Conservation (phyloP, 1,140 invertebrate species). For the Zaprionus lachaisei region DNA sequence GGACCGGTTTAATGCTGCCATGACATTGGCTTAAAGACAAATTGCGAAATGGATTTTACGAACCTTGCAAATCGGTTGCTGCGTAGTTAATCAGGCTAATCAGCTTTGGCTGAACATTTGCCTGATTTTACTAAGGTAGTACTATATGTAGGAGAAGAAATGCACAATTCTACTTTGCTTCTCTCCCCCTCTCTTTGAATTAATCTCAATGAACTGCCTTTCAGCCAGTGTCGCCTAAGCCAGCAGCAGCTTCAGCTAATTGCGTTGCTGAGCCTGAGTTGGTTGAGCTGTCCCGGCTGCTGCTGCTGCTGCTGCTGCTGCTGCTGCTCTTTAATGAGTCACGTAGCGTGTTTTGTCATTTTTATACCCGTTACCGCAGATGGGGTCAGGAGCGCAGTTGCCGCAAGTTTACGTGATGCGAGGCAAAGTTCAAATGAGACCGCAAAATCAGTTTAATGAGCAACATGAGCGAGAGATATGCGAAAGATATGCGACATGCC, state of each 20-base stretch:
- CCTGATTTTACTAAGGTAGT: neutral
- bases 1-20: conserved; percentile 1
- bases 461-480: conserved; percentile 15
- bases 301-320: neutral
- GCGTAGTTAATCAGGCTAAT: neutral
- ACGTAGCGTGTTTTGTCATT: conserved; percentile 77
- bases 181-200: neutral
- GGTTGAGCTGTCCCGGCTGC: neutral
- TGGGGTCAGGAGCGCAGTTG: conserved; percentile 55
- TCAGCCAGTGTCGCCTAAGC: conserved; percentile 1
- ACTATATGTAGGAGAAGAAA: neutral
- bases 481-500: conserved; percentile 32
- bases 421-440: conserved; percentile 59
- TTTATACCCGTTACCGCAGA: conserved; percentile 58
- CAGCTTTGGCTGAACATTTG: neutral
- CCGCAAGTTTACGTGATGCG: conserved; percentile 67
- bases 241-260: conserved; percentile 27
- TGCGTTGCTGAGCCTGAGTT: conserved; percentile 22
- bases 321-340: conserved; percentile 62
- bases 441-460: conserved; percentile 74
- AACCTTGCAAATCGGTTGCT: neutral
- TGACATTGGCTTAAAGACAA: conserved; percentile 16
- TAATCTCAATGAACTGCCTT: conserved; percentile 3
- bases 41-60: neutral
- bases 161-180: no score